These are phyloP conservation scores for Torymus texanus DNA, from an alignment of 2,888 invertebrate genomes.

Conservation along the genomic window DNA sequence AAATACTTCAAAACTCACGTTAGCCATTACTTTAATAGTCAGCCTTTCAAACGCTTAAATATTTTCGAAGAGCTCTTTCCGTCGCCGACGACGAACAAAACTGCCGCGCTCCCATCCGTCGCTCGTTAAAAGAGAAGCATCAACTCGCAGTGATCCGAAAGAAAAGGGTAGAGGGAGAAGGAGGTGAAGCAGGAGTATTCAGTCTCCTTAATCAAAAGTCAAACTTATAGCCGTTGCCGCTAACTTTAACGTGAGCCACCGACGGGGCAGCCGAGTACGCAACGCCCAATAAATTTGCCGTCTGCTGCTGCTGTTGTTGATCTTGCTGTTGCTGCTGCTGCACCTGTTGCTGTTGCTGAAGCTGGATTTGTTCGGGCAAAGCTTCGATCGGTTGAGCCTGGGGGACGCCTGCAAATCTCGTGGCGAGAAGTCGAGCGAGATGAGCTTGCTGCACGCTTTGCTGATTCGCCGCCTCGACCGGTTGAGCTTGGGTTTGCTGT, in stretches of 20 bases:
- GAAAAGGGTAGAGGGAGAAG: too few species aligned
- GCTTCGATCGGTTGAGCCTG: constrained; percentile 4
- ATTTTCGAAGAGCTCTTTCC: too few species aligned
- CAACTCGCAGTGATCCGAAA: too few species aligned
- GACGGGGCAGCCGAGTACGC: constrained; percentile 75
- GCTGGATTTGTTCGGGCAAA: constrained; percentile 4
- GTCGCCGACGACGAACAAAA: too few species aligned
- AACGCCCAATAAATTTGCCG: constrained; percentile 69
- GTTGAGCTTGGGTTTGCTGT: constrained; percentile 39
- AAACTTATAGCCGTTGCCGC: constrained; percentile 73
- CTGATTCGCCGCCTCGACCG: constrained; percentile 16
- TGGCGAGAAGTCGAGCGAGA: constrained; percentile 61
- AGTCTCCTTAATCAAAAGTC: constrained; percentile 62
- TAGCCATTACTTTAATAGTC: too few species aligned
- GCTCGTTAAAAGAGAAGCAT: too few species aligned
- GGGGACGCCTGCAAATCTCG: constrained; percentile 58
- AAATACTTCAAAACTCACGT: too few species aligned
- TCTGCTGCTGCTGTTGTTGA: constrained; percentile 58
- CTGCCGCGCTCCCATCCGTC: too few species aligned
- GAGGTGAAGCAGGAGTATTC: too few species aligned
- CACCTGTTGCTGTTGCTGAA: constrained; percentile 15
- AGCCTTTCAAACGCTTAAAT: too few species aligned
- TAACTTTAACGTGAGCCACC: constrained; percentile 76
- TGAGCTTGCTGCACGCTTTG: constrained; percentile 62
- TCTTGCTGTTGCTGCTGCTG: constrained; percentile 39